A percentile compares a stretch with the other conserved stretches of the same genome.
Conservation (phyloP, 1,140 invertebrate genomes). For the Hydropsyche tenuis region DNA sequence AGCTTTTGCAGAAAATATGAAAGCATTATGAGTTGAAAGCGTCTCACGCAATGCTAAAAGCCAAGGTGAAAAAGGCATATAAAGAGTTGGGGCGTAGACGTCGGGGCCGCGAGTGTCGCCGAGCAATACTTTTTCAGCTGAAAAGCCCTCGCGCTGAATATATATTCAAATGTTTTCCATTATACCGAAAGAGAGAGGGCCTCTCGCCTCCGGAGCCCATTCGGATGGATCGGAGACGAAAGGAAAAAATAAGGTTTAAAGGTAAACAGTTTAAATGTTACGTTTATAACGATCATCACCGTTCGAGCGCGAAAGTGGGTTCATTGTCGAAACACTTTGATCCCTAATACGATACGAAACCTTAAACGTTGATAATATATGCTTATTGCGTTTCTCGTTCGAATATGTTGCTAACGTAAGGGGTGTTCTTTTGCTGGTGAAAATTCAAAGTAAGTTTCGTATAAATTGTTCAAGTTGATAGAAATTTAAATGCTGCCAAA, state of each 20-base stretch:
- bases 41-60: conserved; percentile 47
- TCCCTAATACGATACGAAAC: conserved; percentile 6
- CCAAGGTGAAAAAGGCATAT: conserved; percentile 44
- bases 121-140: conserved; percentile 26
- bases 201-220: background rate
- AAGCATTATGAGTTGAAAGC: conserved; percentile 48
- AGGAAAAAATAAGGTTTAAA: background rate
- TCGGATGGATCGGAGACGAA: background rate
- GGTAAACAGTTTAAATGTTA: conserved; percentile 18
- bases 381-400: too few relatives aligned
- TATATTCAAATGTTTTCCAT: conserved; percentile 24
- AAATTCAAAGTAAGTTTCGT: too few relatives aligned
- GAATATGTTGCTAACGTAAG: too few relatives aligned
- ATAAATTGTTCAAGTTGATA: too few relatives aligned
- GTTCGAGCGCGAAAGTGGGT: conserved; percentile 2
- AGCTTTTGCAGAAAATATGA: conserved; percentile 48
- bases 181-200: background rate
- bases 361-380: background rate
- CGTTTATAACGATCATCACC: conserved; percentile 7
- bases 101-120: conserved; percentile 16
- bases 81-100: conserved; percentile 34
- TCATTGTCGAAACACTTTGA: background rate
- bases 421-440: too few relatives aligned
- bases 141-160: conserved; percentile 9
- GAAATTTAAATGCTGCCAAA: too few relatives aligned